Base-by-base conservation (phyloP, 2,797 vertebrate species). In the Zalophus californianus region DNA sequence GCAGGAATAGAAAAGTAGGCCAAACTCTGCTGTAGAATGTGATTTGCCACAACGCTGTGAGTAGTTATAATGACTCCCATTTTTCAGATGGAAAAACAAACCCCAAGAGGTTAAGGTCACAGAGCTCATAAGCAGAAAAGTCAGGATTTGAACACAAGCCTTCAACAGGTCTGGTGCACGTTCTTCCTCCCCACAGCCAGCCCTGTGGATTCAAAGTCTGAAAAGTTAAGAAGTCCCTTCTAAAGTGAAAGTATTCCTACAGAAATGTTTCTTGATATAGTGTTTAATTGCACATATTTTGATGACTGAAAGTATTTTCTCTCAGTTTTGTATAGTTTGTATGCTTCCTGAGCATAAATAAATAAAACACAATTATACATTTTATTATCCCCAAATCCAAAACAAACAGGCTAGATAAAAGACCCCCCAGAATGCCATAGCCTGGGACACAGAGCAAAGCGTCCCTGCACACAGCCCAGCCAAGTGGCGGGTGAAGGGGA, bases 41-140 rank as follows among this genome's bases (percentile, higher is more conserved):
- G 58, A 89, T 44, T 64, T 44, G 54, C 50, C 66, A 86, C 32
- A 73, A 84, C 15, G 60, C 10, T 2, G 44, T 72, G 56, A 77
- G n/a, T 35, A 62, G 23, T 73, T 52, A 29, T 0, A n/a, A 80
- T 12, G 56, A 92, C 3, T 84, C 29, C 21, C 12, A 52, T 29
- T 80, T 95, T 86, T 86, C 56, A 80, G 83, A 29, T 54, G 16
- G 85, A 66, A 90, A 89, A 86, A 89, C 32, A 66, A 88, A 78
- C 62, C 60, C 48, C 78, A 38, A 85, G 54, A 77, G 38, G 8
- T 50, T 72, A 83, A 58, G 21, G 7, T 64, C 83, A 68, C 5
- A 7, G 23, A 52, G 20, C 27, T 90, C 64, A 0, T 16, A 44
- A 56, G 32, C 9, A 50, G 52, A 56, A 18, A 25, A 64, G 35